Base-by-base conservation (phyloP, 2,113 vertebrate genomes). In the Caranx melampygus region DNA sequence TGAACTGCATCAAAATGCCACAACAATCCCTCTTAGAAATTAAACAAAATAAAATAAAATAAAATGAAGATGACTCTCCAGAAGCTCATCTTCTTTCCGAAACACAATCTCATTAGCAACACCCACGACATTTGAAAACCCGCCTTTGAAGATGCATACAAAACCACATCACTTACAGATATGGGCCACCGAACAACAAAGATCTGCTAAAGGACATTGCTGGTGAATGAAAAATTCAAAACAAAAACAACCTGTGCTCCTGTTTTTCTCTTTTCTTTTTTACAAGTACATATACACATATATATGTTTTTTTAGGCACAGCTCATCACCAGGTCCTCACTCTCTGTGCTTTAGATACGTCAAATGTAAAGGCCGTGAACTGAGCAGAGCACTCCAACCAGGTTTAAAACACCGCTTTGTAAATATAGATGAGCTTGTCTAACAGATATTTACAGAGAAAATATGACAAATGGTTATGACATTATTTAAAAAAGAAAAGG, bases 271-370 rank as follows among this genome's bases (percentile, higher is more conserved):
- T 42, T 42, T 42, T 60, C 57, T 51, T 42, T 40, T 12, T 16
- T 10, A 31, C 26, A 26, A 26, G 26, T 26, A 26, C 26, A 26
- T 26, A 26, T 26, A 26, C 26, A 26, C 26, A 26, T 26, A 26
- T 26, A 26, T 26, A 26, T 26, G 26, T 26, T 26, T 26, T 26
- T 26, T 26, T 34, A 61, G 64, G 70, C 78, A 66, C 81, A 76
- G 67, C 68, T 78, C 55, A 45, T 76, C 64, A 44, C 40, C 21
- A 8, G 44, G 70, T 74, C 82, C 78, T 89, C 84, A 13, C 34
- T 81, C 82, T 83, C 88, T 94, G 93, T 94, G 93, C 92, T 94
- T 94, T 81, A 84, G 75, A 68, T 84, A 85, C 66, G 78, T 59
- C 42, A 65, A 60, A 83, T 47, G 26, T 82, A 78, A 65, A 82